Base-by-base conservation (phyloP, 2,888 invertebrate species). In the Torymus texanus region DNA sequence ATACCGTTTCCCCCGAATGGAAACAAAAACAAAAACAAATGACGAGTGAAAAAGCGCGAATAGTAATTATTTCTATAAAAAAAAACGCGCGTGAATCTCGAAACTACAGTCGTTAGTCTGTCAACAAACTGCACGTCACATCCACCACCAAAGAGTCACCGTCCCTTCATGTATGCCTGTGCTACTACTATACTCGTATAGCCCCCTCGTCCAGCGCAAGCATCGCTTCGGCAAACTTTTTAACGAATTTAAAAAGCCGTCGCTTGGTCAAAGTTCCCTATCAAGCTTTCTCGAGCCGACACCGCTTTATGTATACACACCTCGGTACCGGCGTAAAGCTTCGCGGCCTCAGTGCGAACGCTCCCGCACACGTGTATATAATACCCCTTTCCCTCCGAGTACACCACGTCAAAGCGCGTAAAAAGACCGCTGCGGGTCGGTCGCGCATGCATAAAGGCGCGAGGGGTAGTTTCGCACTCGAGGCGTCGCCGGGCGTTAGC, bases 401-500 rank as follows among this genome's bases (percentile, higher is more conserved):
- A 66, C 55, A 66, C 24, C 55, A 68, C 70, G 63, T 65, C 72
- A 16, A 53, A 59, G 55, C 41, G 41, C 8, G 41, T 68, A 78
- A 78, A 78, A 78, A 78, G 66, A 61, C 24, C 55, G 29, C 51
- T n/a, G 61, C 12, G 50, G 4, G 16, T 59, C 59, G 86, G 67
- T 61, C 58, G 50, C 5, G 63, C 65, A 53, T 56, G 18, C 70
- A 71, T 75, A 75, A 79, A 75, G 70, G 55, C 70, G 24, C 55
- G 21, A 21, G 21, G 62, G 55, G 71, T 70, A 29, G 70, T 67
- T 65, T 71, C 71, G 66, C 70, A 65, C 79, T 71, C 29, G 62
- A 72, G 61, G 29, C 79, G 84, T 84, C 85, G 85, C 85, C 86
- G 85, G 83, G 86, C 86, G 88, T 88, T 89, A 89, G 88, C 88